A percentile compares a stretch with the other conserved stretches of the same genome.
Evolutionary conservation across 2,888 invertebrate species (phyloP).

Genomic region (Caenorhabditis panamensis): DNA sequence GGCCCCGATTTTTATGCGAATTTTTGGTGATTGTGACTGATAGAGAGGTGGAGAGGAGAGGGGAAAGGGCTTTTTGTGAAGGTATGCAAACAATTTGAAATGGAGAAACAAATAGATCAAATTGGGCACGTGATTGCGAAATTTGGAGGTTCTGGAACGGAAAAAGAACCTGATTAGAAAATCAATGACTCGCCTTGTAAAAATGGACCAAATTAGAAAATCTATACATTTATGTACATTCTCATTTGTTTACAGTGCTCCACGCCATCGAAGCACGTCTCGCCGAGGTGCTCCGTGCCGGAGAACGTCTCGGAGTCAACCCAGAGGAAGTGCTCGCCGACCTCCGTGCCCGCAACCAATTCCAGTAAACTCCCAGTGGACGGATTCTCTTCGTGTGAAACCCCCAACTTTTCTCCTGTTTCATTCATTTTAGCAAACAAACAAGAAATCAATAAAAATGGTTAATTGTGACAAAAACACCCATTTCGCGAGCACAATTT

Average conservation of each 20-base stretch:
- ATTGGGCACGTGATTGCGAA: background rate
- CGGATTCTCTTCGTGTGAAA: background rate
- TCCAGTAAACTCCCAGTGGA: conserved; percentile 47
- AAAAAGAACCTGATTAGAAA: too few species aligned
- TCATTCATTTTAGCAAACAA: background rate
- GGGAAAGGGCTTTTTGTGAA: background rate
- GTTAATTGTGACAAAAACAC: conserved; percentile 32
- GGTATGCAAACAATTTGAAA: conserved; percentile 32
- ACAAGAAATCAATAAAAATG: conserved; percentile 36
- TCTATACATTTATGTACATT: too few species aligned
- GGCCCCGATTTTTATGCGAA: conserved; percentile 43
- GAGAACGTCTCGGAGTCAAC: conserved; percentile 78
- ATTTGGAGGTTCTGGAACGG: too few species aligned
- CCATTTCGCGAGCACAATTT: background rate
- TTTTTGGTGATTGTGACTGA: conserved; percentile 21
- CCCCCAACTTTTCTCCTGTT: conserved; percentile 13
- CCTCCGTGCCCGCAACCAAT: conserved; percentile 72
- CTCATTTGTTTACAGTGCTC: conserved; percentile 74
- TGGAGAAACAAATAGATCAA: conserved; percentile 10
- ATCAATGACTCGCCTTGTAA: too few species aligned
- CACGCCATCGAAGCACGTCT: conserved; percentile 79
- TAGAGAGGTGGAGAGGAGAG: background rate
- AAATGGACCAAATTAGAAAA: too few species aligned
- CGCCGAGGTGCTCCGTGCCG: conserved; percentile 77
- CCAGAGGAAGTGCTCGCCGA: conserved; percentile 78